Evolutionary conservation across 2,888 invertebrate species (phyloP), one percentile per base, ranked within the genome.

Genomic region (Drosophila lacicola): DNA sequence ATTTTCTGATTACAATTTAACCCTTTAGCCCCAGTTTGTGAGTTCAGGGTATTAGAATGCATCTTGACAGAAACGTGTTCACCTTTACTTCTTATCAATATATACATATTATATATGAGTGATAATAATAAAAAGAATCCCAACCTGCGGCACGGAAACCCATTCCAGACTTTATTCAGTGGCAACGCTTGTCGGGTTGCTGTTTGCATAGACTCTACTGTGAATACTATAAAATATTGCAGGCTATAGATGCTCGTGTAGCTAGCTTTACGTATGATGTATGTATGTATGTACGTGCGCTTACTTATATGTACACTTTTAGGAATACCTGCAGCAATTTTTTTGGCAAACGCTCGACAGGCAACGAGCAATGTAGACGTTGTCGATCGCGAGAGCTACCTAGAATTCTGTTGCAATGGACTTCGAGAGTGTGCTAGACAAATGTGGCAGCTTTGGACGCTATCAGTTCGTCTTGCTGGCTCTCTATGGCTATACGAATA

Each of bases 391-490:
- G 9, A 17, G 14, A 33, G 6, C n/a, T 14, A 29, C 17, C 14
- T 13, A 33, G 4, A 49, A 47, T 6, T 14, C 10, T 0, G 0
- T 10, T n/a, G 13, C 47, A 55, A 91, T 93, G 90, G 93, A 94
- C 87, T 92, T 94, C 36, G 94, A 94, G 80, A 89, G 87, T 8
- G 93, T 94, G 88, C 88, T 94, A 41, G 91, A 91, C 53, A 92
- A 93, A 74, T 94, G 93, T 25, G 94, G 94, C 8, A 93, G 93
- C 87, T 94, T 93, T 77, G 93, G 93, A 17, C 92, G 92, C 57
- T 94, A 93, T 79, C 94, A 94, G 80, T 88, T 92, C 36, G 90
- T 93, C 3, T 73, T 94, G 45, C 90, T 94, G 85, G 74, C 90
- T 2, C 89, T 94, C 10, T 94, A 93, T 82, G 93, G 93, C 58